These are phyloP conservation scores for Diglossa brunneiventris DNA, from an alignment of 2,113 vertebrate species.

Conservation along the genomic window DNA sequence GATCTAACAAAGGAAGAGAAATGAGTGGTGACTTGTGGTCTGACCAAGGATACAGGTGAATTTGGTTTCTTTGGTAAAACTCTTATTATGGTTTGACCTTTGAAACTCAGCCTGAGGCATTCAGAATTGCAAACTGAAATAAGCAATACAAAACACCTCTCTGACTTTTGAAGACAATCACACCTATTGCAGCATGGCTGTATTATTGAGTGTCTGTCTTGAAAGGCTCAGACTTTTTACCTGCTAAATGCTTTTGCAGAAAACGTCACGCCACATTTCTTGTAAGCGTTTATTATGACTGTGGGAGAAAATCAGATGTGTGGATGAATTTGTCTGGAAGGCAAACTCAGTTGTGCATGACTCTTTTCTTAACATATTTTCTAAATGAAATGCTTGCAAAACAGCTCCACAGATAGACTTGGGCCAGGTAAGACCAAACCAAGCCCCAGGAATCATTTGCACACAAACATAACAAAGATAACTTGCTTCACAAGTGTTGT, in stretches of 20 bases:
- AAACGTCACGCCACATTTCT: background rate
- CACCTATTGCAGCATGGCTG: background rate
- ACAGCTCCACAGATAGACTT: background rate
- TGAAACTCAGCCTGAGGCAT: background rate
- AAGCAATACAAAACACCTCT: background rate
- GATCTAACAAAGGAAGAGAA: background rate
- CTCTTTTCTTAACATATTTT: background rate
- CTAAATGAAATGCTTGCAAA: background rate
- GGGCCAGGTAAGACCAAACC: background rate
- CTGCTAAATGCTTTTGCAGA: background rate
- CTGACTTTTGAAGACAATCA: background rate
- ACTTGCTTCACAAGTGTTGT: background rate
- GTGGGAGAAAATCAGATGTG: background rate
- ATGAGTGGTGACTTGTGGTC: background rate
- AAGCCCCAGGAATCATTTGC: background rate
- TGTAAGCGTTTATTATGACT: background rate
- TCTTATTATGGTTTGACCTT: background rate
- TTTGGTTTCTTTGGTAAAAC: background rate
- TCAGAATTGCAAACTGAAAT: background rate
- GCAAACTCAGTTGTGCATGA: background rate
- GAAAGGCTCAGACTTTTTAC: background rate
- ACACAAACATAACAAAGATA: background rate
- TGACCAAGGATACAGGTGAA: background rate
- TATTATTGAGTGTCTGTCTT: background rate
- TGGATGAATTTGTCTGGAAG: constrained; percentile 24